Evolutionary conservation across 37 sponge, comb jelly and placozoan species (phyloP), one percentile per base, ranked within the genome.

Genomic region (Diacarnus erythraeanus): DNA sequence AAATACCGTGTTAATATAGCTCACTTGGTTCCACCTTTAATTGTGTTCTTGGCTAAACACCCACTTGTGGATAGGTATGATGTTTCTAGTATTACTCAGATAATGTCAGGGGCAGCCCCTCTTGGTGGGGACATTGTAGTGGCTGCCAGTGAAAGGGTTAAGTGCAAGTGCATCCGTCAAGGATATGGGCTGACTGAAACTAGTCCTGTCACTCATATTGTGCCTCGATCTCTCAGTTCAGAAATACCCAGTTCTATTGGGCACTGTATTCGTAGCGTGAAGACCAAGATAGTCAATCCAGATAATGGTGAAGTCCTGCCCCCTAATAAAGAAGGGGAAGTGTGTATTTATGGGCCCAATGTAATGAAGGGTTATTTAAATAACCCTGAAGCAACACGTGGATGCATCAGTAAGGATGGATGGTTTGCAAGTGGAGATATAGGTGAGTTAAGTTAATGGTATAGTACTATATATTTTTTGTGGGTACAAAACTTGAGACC

Each of bases 351-450:
- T 23, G 96, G 96, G 2, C 96, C 96, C 9, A 90, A 93, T 25
- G 80, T 96, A 2, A 92, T 92, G 96, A 87, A 87, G 73, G 96
- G 96, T 12, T 96, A 92, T 64, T 84, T 89, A 59, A 96, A 96
- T 59, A 71, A 47, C 21, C 88, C 91, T 25, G 80, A 93, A 26
- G 93, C 90, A 34, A 96, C 84, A 34, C 54, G 35, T 12, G 76
- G 10, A 31, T 61, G 57, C 27, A 74, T 95, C 25, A 80, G 79
- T 22, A 83, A 86, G 34, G 96, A 92, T 73, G 90, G 90, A 10
- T 96, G 94, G 88, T 83, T 96, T 29, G 63, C 57, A 25, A 92
- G 90, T 18, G 96, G 96, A 20, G 96, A 96, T 81, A 73, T 96
- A 58, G 94, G 92, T 54, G 39, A 71, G 77, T 33, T 6, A 25